Evolutionary conservation across 2,888 invertebrate genomes (phyloP).

Genomic region (Hoplodrina ambigua): DNA sequence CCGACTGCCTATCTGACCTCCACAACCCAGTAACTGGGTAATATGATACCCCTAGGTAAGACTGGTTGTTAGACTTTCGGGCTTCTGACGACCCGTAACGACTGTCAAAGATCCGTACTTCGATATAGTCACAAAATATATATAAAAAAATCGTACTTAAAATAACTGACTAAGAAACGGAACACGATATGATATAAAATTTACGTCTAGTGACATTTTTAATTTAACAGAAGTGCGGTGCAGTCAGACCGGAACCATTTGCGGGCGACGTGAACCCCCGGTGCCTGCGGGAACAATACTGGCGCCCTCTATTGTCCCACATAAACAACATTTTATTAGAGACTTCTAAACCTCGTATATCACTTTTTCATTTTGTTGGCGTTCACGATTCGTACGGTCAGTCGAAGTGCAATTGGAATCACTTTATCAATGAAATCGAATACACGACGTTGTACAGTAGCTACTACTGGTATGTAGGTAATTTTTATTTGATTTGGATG

Average conservation of each 20-base stretch:
- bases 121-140: background rate
- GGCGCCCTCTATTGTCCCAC: conserved; percentile 75
- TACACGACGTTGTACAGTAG: background rate
- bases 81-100: too few species aligned
- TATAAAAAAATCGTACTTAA: conserved; percentile 1
- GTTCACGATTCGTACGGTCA: conserved; percentile 25
- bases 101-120: background rate
- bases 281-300: conserved; percentile 68
- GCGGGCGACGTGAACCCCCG: conserved; percentile 65
- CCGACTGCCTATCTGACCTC: too few species aligned
- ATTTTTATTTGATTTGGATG: background rate
- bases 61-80: too few species aligned
- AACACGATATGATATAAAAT: conserved; percentile 49
- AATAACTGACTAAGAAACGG: conserved; percentile 30
- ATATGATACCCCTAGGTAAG: too few species aligned
- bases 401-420: conserved; percentile 34
- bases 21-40: too few species aligned
- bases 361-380: conserved; percentile 60
- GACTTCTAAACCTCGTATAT: conserved; percentile 66
- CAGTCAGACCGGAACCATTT: conserved; percentile 64
- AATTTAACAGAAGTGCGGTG: conserved; percentile 59
- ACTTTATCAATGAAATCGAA: conserved; percentile 37
- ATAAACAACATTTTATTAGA: conserved; percentile 81
- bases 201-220: conserved; percentile 57
- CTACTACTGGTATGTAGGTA: background rate